Percentiles rank a stretch among this genome's conserved stretches.
These are phyloP conservation scores for Machaerirhynchus nigripectus DNA, from an alignment of 2,113 vertebrate genomes.

Conservation along the genomic window DNA sequence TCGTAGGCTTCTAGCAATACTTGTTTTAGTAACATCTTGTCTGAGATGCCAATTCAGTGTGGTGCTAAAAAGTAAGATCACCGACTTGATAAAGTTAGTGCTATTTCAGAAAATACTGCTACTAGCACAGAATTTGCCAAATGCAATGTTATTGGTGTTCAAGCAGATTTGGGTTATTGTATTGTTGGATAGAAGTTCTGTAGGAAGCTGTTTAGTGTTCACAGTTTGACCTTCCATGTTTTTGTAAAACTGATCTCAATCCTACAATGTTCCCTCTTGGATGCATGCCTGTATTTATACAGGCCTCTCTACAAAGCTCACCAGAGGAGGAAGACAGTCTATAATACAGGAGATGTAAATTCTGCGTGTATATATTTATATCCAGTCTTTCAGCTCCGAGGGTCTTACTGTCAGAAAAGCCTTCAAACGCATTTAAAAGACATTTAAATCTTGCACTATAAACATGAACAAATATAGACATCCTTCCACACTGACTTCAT, in stretches of 20 bases:
- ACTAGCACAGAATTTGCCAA: neutral
- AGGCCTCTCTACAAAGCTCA: neutral
- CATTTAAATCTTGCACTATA: neutral
- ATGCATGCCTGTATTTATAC: neutral
- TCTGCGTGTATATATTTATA: neutral
- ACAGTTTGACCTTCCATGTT: neutral
- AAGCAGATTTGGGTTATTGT: neutral
- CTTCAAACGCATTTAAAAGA: neutral
- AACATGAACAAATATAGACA: neutral
- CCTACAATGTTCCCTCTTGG: neutral
- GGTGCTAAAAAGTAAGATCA: neutral
- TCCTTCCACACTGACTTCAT: neutral
- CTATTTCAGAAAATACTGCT: conserved; percentile 20
- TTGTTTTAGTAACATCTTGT: conserved; percentile 28
- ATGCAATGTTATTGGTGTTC: neutral
- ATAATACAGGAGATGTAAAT: neutral
- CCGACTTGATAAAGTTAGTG: neutral
- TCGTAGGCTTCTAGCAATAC: neutral
- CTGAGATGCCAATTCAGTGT: conserved; percentile 5
- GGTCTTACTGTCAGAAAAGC: neutral
- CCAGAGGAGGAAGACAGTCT: neutral
- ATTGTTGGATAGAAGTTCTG: neutral
- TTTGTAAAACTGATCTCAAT: neutral
- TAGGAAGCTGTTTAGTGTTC: neutral
- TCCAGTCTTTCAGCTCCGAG: neutral